Percentiles rank a stretch among this genome's conserved stretches.
Evolutionary conservation across 2,797 vertebrate genomes (phyloP).

Genomic region (Ceryle rudis): DNA sequence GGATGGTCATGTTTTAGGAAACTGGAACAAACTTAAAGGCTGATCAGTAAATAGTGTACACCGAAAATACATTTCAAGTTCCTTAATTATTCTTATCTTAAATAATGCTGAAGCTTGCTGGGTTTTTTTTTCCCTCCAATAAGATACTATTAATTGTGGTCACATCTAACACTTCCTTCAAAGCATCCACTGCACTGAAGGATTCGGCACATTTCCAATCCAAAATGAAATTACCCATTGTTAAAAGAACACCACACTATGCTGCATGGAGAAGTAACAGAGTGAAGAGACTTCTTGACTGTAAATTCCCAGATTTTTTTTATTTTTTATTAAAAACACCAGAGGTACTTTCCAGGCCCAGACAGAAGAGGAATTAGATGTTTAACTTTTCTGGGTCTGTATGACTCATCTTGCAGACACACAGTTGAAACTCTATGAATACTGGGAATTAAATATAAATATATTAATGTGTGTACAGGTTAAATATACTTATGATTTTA

Average conservation of each 20-base stretch:
- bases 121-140: neutral
- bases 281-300: neutral
- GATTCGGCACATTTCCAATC: neutral
- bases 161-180: neutral
- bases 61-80: neutral
- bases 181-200: neutral
- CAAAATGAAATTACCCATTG: neutral
- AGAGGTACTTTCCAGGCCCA: conserved; percentile 33
- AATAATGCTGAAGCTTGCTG: neutral
- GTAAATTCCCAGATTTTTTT: neutral
- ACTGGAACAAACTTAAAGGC: neutral
- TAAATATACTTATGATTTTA: conserved; percentile 1
- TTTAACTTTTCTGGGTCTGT: conserved; percentile 9
- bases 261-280: neutral
- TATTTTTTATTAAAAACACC: conserved; percentile 1
- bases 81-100: neutral
- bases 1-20: neutral
- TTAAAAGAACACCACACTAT: neutral
- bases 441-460: neutral
- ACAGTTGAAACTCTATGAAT: neutral
- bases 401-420: conserved; percentile 10
- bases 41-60: neutral
- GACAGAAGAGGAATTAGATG: conserved; percentile 26
- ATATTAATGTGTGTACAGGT: neutral
- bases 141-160: neutral